Base-by-base conservation (phyloP, 2,888 invertebrate genomes). In the Sipha maydis region DNA sequence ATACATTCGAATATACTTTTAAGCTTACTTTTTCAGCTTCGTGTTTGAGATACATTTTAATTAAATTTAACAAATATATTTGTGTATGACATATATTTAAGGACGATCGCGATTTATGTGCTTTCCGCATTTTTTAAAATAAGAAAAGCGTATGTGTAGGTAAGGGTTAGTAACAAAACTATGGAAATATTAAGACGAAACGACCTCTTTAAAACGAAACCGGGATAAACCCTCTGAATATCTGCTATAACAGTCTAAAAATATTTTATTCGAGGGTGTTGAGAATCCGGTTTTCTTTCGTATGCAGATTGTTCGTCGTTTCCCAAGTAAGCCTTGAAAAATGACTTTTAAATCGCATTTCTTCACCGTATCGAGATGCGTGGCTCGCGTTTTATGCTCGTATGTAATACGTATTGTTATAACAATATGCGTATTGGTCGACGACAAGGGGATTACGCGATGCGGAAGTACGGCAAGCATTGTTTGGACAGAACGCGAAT, bases 1-100 rank as follows among this genome's bases (percentile, higher is more conserved):
- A 83, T 69, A 73, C 25, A 61, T 56, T 48, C n/a, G 34, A 83
- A 83, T 73, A 54, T 56, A 83, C 48, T 82, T 82, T 69, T 25
- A 78, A 78, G n/a, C n/a, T n/a, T n/a, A n/a, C n/a, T n/a, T n/a
- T n/a, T n/a, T 31, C 28, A 28, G 28, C 28, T 79, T 41, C 28
- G 14, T 8, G 34, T 79, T 61, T 17, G 31, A 79, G 38, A 54
- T 31, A 19, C 48, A 77, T 54, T 77, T 54, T 54, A 41, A 48
- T 78, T 9, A 54, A 78, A 78, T 41, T 41, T 78, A 17, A 31
- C 28, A 56, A 28, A 56, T 11, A 34, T 11, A 78, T 61, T 61
- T 61, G 34, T 54, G 41, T 48, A 48, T 14, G 9, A 48, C 9
- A 48, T 11, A 48, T 11, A 48, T 14, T 48, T 48, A 14, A 11